Evolutionary conservation across 2,797 vertebrate genomes (phyloP), one percentile per base, ranked within the genome.

Genomic region (Melanotaenia pygmaea): DNA sequence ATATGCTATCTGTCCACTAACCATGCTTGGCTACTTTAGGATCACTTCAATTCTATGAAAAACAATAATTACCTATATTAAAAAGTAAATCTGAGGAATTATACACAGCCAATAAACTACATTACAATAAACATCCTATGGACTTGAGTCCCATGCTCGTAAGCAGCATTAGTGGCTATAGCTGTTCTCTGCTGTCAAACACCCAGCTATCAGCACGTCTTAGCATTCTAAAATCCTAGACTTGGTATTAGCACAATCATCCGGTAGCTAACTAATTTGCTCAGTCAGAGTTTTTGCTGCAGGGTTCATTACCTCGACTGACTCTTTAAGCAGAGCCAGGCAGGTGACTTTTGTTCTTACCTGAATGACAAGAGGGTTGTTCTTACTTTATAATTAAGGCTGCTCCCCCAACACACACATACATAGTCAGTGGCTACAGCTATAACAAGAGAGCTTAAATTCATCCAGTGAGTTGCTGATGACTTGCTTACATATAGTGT

Each of bases 151-250:
- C 58, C 40, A 40, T 59, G 66, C 56, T 68, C 30, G 34, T 59
- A 47, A 68, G 56, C 66, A 59, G 56, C 66, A 59, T 58, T 47
- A 59, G 65, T 24, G 26, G 65, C 57, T 34, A 34, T 53, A 58
- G 65, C 38, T 58, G 53, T 10, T 38, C 9, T 38, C 11, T 3
- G 16, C 43, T 18, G 43, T 45, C 18, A 16, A 18, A 45, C 43
- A 45, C 14, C 18, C 43, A 18, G 18, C 43, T 45, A 5, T 45
- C 43, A 45, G 43, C 16, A 45, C 16, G 20, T 47, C 5, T n/a
- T 47, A 47, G 45, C 20, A 7, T 8, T 47, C 6, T 20, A 47
- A 45, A 18, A 45, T 18, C 45, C 20, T 8, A 47, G 45, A 47
- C 18, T 47, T 47, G 45, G 18, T n/a, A 47, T 47, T n/a, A 47